These are phyloP conservation scores for Anolis apletophallus DNA, from an alignment of 2,797 vertebrate genomes.

Conservation along the genomic window DNA sequence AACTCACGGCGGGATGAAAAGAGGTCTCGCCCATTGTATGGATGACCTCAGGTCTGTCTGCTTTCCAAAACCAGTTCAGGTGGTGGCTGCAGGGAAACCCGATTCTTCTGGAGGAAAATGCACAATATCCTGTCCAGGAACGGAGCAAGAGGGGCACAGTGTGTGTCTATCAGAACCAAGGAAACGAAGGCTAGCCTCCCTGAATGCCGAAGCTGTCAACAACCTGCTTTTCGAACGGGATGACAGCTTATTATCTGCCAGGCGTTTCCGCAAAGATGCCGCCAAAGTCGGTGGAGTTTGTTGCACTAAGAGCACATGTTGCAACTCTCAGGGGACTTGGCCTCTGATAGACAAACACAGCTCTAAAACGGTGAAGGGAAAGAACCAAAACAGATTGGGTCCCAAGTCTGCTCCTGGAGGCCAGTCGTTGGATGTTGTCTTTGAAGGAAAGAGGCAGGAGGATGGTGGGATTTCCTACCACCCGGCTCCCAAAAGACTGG, in stretches of 20 bases:
- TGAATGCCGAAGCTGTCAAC: conserved; percentile 96
- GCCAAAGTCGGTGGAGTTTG: conserved; percentile 67
- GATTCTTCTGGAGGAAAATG: conserved; percentile 74
- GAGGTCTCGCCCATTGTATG: conserved; percentile 69
- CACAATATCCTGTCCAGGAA: conserved; percentile 53
- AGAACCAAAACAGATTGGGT: conserved; percentile 62
- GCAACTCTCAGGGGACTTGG: conserved; percentile 74
- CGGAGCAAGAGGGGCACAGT: conserved; percentile 34
- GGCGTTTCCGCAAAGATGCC: conserved; percentile 74
- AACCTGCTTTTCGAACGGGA: conserved; percentile 91
- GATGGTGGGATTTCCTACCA: conserved; percentile 67
- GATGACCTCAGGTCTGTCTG: conserved; percentile 66
- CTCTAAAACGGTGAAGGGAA: conserved; percentile 62
- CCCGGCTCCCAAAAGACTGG: conserved; percentile 91
- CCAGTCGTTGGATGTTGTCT: conserved; percentile 72
- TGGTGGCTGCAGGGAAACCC: conserved; percentile 64
- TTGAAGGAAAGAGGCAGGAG: conserved; percentile 74
- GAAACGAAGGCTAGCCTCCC: conserved; percentile 91
- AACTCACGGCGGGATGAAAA: conserved; percentile 68
- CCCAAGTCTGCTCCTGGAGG: conserved; percentile 72
- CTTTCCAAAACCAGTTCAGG: conserved; percentile 67
- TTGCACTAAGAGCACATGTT: conserved; percentile 67
- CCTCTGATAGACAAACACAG: conserved; percentile 66
- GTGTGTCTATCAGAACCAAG: conserved; percentile 81
- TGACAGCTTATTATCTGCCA: conserved; percentile 75